Percentiles rank a stretch among this genome's conserved stretches.
These are phyloP conservation scores for Galeopterus variegatus DNA, from an alignment of 2,113 vertebrate genomes.

Conservation along the genomic window DNA sequence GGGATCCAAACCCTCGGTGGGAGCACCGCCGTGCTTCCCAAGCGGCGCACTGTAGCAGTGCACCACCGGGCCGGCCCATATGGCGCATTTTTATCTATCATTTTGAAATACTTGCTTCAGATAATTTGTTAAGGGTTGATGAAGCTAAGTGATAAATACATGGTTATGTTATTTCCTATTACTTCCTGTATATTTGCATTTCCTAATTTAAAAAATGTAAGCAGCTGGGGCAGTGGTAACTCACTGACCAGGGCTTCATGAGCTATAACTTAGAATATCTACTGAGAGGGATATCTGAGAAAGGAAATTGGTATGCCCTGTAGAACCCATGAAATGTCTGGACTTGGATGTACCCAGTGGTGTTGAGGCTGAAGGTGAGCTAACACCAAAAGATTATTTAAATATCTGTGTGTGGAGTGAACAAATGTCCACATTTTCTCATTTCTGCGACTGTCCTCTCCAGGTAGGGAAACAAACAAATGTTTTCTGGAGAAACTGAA, in stretches of 20 bases:
- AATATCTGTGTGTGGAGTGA: background rate
- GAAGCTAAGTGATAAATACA: background rate
- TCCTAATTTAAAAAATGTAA: background rate
- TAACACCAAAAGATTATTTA: background rate
- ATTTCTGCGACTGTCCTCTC: background rate
- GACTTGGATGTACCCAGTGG: background rate
- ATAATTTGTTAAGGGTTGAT: background rate
- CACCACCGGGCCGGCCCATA: too few relatives aligned
- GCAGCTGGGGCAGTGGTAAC: background rate
- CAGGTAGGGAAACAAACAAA: background rate
- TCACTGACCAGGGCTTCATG: background rate
- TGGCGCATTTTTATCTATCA: background rate
- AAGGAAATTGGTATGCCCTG: background rate
- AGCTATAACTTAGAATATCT: background rate
- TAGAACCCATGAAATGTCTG: background rate
- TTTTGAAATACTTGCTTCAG: background rate
- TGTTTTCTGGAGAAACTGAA: background rate
- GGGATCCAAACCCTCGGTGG: too few relatives aligned
- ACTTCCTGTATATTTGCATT: background rate
- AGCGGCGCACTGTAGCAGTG: too few relatives aligned
- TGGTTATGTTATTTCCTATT: background rate
- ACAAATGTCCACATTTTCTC: background rate
- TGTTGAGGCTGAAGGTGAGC: background rate
- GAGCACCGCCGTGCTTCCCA: too few relatives aligned
- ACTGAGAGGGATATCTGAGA: too few relatives aligned